Evolutionary conservation across 2,888 invertebrate genomes (phyloP), one percentile per base, ranked within the genome.

Genomic region (Spodoptera littoralis): DNA sequence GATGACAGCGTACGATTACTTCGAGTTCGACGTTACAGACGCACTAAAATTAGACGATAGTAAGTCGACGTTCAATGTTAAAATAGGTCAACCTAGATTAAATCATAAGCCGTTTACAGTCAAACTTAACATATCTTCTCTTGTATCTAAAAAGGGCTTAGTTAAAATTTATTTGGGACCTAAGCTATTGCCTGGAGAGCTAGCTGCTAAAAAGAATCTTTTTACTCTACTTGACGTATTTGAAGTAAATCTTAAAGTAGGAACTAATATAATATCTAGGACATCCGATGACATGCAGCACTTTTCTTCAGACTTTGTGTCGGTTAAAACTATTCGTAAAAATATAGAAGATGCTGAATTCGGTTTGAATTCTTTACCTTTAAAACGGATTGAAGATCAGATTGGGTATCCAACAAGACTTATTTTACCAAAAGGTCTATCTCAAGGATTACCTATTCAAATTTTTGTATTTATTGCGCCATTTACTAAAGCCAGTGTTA

Each of bases 21-120:
- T 95, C 80, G 95, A 96, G 74, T 90, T 96, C 52, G 96, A 96
- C 81, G 95, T 96, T 47, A 96, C 95, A 69, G 96, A 96, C 79
- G 96, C 95, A 70, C 90, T 95, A n/a, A 91, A 89, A 84, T 81
- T 86, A 70, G 83, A 82, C 43, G 79, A 82, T 13, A 83, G 73
- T 60, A 88, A 88, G 57, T 85, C 85, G 4, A 86, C 87, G 30
- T 91, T 92, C 59, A 92, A 93, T 77, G 89, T 93, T 3, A 93
- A 92, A 81, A 87, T 94, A 63, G 85, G 85, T 48, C 97, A 97
- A 85, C 90, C 95, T 62, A 96, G 97, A 80, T 90, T 97, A 57
- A 97, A 96, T 85, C 96, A 97, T 89, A 96, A 97, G 77, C 96
- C 96, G 8, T 97, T 97, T 92, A 94, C 93, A 65, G 94, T 96